Evolutionary conservation across 2,888 invertebrate species (phyloP).

Genomic region (Parapristionchus giblindavisi): DNA sequence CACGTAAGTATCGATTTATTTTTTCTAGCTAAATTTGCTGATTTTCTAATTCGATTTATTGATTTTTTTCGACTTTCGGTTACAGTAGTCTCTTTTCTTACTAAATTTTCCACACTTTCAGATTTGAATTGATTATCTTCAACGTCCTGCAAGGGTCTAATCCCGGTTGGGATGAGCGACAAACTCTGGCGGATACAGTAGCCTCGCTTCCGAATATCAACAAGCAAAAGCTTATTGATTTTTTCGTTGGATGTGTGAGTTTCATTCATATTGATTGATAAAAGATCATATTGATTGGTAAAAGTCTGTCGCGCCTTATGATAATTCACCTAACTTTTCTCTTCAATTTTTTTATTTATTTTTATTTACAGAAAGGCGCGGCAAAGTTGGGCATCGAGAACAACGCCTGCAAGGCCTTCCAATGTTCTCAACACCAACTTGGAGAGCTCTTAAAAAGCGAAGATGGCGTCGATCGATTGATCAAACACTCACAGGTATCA

Average conservation of each 20-base stretch:
- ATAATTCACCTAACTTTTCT: not conserved
- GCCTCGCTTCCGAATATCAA: not conserved
- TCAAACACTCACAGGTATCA: not conserved
- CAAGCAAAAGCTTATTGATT: constrained; percentile 31
- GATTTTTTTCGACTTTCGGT: not conserved
- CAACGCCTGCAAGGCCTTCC: constrained; percentile 35
- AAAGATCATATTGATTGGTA: not conserved
- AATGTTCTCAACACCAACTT: constrained; percentile 12
- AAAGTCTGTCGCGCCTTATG: no score
- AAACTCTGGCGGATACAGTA: constrained; percentile 2
- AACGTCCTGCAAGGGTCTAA: constrained; percentile 24
- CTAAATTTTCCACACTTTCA: no score
- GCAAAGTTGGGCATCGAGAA: constrained; percentile 26
- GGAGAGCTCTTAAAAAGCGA: constrained; percentile 8
- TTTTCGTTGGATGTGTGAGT: constrained; percentile 13
- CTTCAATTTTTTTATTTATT: not conserved
- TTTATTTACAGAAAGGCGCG: constrained; percentile 21
- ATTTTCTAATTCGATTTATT: not conserved
- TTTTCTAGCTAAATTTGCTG: no score
- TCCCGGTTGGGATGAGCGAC: constrained; percentile 29
- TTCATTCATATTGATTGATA: not conserved
- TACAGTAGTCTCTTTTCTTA: no score
- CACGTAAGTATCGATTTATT: not conserved
- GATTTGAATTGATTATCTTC: constrained; percentile 28
- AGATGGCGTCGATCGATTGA: constrained; percentile 28